A percentile compares a stretch with the other conserved stretches of the same genome.
phyloP scores from a whole-genome alignment of 2,113 vertebrate species.

The Plecturocebus donacophilus region DNA sequence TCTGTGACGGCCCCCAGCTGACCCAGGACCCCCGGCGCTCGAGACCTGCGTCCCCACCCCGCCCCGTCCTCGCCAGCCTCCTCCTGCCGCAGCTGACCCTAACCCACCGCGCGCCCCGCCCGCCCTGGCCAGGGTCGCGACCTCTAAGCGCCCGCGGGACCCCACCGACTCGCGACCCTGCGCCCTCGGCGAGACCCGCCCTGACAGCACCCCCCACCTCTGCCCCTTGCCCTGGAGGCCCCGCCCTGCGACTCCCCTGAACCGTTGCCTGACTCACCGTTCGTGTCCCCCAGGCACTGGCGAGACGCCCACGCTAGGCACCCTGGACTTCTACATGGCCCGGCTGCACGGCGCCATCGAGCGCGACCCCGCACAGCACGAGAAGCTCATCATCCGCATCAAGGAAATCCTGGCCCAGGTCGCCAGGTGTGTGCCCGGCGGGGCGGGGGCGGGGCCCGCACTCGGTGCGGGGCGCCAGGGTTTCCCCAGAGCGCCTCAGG shows the following conservation, averaged over 20 bases:
- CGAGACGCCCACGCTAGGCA: slow-evolving; percentile 94
- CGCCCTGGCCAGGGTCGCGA: no score
- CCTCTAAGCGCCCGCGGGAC: no score
- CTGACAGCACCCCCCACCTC: neutral
- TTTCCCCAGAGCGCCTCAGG: neutral
- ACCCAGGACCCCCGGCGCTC: no score
- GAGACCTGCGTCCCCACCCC: no score
- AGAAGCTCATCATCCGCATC: slow-evolving; percentile 91
- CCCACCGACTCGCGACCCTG: no score
- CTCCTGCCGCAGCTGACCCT: neutral
- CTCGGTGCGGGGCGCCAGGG: neutral
- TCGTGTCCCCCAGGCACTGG: slow-evolving; percentile 87
- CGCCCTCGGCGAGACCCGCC: no score
- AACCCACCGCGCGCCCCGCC: neutral
- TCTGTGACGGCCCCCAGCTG: accelerated
- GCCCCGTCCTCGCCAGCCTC: neutral
- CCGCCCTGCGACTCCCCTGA: no score
- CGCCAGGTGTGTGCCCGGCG: slow-evolving; percentile 88
- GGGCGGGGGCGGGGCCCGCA: no score
- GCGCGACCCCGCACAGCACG: slow-evolving; percentile 93
- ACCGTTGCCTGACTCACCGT: neutral
- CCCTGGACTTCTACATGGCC: slow-evolving; percentile 96
- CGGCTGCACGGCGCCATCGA: slow-evolving; percentile 93
- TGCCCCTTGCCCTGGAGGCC: accelerated
- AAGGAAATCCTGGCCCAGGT: slow-evolving; percentile 95